Base-by-base conservation (phyloP, 2,797 vertebrate genomes). In the Danio choprae region DNA sequence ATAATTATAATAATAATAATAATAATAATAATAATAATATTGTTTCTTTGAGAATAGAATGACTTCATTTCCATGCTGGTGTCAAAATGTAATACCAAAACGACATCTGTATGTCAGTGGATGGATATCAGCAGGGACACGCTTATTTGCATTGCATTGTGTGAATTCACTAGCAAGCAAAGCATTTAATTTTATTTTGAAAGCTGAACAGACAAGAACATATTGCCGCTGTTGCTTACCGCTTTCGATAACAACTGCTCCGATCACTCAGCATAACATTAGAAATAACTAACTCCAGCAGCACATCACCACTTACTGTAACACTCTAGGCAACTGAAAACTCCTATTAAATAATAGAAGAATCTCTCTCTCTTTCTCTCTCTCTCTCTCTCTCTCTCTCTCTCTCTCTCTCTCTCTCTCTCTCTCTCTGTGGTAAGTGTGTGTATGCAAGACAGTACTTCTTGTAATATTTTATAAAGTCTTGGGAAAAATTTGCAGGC, bases 181-280 rank as follows among this genome's bases (percentile, higher is more conserved):
- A 69, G 29, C 0, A 0, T 38, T 36, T 38, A 29, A 60, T 60
- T 60, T 4, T 13, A 60, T 60, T 60, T 36, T 38, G 58, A 15
- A 36, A 6, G 16, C 48, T 18, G 16, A 38, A 69, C 29, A 51
- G 29, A 16, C 50, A 64, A 68, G 18, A 85, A 88, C 87, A 87
- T 74, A 62, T 59, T 65, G 85, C 82, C 58, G 82, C 81, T 74
- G 87, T 83, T 81, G 82, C 86, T 86, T 85, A 38, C 43, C 16
- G 85, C 77, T 84, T 81, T 87, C 83, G 83, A 87, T 88, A 90
- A 91, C 86, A 40, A 44, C 63, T 73, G 20, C 12, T 13, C 11
- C 41, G n/a, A 74, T 69, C 67, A 51, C 48, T 69, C 29, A 38
- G 48, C 67, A 69, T 69, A 69, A 7, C 29, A 53, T 51, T 38